Conservation (phyloP, 2,797 vertebrate genomes). For the Acanthopagrus latus region DNA sequence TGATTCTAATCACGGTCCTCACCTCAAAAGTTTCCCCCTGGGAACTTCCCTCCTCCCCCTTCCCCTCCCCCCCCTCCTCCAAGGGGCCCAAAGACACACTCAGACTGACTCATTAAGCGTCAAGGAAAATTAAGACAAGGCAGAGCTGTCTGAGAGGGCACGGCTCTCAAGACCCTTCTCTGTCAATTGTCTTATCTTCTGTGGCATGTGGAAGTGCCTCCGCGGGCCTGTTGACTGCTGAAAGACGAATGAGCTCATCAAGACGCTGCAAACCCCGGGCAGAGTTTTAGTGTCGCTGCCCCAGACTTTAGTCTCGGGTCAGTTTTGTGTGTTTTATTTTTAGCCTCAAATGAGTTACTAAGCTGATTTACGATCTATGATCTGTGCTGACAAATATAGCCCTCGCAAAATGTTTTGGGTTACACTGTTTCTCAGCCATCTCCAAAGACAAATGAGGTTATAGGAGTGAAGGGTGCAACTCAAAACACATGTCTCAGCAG, state of each 20-base stretch:
- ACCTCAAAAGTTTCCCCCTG: conserved; percentile 78
- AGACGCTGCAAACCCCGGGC: conserved; percentile 8
- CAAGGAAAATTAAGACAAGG: conserved; percentile 69
- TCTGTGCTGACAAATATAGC: conserved; percentile 46
- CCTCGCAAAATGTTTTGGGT: conserved; percentile 40
- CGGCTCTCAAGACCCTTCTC: conserved; percentile 54
- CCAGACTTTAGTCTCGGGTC: conserved; percentile 28
- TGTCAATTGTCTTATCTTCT: conserved; percentile 67
- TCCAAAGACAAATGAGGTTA: conserved; percentile 60
- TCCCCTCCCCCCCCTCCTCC: conserved; percentile 36
- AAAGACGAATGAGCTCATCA: conserved; percentile 67
- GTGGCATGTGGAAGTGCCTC: conserved; percentile 60
- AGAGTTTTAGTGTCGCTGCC: conserved; percentile 12
- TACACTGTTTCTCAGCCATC: conserved; percentile 48
- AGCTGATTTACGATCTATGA: conserved; percentile 26
- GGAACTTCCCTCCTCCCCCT: conserved; percentile 70
- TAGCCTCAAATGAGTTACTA: neutral
- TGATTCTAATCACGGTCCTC: conserved; percentile 80
- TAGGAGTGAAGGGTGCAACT: conserved; percentile 65
- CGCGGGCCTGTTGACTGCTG: conserved; percentile 53
- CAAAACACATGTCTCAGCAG: conserved; percentile 72
- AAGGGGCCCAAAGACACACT: conserved; percentile 64
- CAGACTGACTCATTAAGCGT: conserved; percentile 73
- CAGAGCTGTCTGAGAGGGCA: conserved; percentile 62
- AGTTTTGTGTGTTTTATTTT: conserved; percentile 42